Percentiles rank a stretch among this genome's conserved stretches.
phyloP scores from a whole-genome alignment of 2,797 vertebrate species.

The Parauchenoglanis punctatus region DNA sequence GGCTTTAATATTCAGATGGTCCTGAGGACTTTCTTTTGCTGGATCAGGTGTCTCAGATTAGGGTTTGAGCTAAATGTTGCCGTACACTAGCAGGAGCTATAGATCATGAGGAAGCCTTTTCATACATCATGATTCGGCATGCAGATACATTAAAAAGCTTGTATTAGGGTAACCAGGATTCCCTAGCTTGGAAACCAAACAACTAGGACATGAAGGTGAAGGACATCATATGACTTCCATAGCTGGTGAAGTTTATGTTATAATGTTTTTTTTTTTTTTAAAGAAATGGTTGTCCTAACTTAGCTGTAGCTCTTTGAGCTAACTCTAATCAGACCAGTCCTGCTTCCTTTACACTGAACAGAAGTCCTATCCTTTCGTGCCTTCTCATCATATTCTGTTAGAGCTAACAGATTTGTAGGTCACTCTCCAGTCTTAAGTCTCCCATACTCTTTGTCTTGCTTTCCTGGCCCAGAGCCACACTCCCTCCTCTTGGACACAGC shows the following conservation, averaged over 20 bases:
- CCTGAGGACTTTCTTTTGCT: constrained; percentile 13
- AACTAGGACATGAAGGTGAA: not conserved
- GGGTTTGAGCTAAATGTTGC: constrained; percentile 8
- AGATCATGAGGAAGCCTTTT: not conserved
- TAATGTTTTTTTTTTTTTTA: not conserved
- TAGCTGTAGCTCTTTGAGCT: not conserved
- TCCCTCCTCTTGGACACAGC: constrained; percentile 52
- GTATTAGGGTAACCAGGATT: constrained; percentile 1
- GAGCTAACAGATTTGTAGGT: constrained; percentile 41
- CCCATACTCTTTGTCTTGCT: constrained; percentile 51
- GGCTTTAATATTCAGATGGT: constrained; percentile 26
- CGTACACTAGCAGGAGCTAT: not conserved
- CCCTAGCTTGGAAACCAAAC: not conserved
- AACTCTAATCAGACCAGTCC: not conserved
- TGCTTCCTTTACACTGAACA: not conserved
- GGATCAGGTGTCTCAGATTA: constrained; percentile 33
- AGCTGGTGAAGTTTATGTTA: not conserved
- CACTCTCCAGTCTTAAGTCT: constrained; percentile 28
- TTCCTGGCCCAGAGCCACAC: constrained; percentile 56
- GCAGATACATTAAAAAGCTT: not conserved
- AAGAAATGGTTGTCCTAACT: not conserved
- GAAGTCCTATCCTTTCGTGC: not conserved
- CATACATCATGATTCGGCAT: not conserved
- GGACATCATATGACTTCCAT: not conserved
- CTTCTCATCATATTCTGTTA: constrained; percentile 27